phyloP scores from a whole-genome alignment of 37 sponge, comb jelly and placozoan genomes.

The Halisarca cf. caerulea region DNA sequence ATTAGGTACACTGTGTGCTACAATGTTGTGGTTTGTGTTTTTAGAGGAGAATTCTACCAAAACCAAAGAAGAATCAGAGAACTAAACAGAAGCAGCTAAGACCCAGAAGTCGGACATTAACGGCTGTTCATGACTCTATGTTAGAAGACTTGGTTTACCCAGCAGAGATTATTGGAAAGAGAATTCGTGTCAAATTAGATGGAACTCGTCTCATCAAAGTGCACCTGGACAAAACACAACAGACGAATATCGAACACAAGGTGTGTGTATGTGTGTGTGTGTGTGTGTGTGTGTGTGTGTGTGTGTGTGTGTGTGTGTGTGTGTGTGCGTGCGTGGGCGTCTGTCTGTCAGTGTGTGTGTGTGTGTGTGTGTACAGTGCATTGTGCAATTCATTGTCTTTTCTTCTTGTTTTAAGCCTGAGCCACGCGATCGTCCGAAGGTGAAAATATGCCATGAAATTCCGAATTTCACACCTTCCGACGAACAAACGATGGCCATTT shows the following conservation, averaged over 20 bases:
- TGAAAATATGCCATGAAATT: too few species aligned
- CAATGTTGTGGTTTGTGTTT: too few species aligned
- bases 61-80: conserved; percentile 86
- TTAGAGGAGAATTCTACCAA: conserved; percentile 84
- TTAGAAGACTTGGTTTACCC: conserved; percentile 96
- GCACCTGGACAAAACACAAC: conserved; percentile 87
- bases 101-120: conserved; percentile 95
- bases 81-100: conserved; percentile 88
- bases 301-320: not conserved
- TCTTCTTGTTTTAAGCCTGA: too few species aligned
- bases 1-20: not conserved
- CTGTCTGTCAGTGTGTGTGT: too few species aligned
- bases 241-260: conserved; percentile 92
- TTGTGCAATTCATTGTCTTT: too few species aligned
- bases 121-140: conserved; percentile 94
- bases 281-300: not conserved
- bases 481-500: too few species aligned
- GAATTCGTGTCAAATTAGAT: conserved; percentile 88
- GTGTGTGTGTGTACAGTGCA: too few species aligned
- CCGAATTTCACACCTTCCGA: too few species aligned
- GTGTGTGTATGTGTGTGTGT: conserved; percentile 27
- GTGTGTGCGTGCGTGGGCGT: not conserved
- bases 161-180: conserved; percentile 94
- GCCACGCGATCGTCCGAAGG: too few species aligned
- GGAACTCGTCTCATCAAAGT: conserved; percentile 91